A percentile compares a stretch with the other conserved stretches of the same genome.
Evolutionary conservation across 2,888 invertebrate species (phyloP).

Genomic region (Leptopilina drosophilae): DNA sequence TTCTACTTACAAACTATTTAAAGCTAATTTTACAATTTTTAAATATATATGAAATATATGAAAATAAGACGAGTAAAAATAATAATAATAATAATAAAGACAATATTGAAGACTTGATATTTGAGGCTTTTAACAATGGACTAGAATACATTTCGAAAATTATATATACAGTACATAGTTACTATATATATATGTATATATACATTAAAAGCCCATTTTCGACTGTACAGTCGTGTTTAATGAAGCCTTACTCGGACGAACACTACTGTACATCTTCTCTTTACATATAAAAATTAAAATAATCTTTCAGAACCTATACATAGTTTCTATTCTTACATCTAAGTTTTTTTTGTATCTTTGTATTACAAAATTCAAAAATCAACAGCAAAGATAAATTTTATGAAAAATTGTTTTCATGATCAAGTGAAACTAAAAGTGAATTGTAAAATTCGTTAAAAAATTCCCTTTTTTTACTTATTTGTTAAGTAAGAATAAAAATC

Average conservation of each 20-base stretch:
- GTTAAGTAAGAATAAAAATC: too few species aligned
- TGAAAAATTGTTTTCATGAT: neutral
- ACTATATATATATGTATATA: neutral
- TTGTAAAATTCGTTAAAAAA: neutral
- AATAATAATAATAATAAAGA: neutral
- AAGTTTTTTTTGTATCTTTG: neutral
- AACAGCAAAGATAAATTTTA: conserved; percentile 13
- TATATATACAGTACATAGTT: neutral
- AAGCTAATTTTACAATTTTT: neutral
- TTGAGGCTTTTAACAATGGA: conserved; percentile 9
- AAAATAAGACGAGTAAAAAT: neutral
- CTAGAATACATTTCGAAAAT: neutral
- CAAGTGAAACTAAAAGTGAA: neutral
- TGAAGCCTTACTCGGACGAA: too few species aligned
- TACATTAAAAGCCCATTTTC: neutral
- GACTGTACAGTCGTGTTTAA: neutral
- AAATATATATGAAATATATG: conserved; percentile 1
- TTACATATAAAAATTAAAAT: conserved; percentile 2
- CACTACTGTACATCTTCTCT: conserved; percentile 14
- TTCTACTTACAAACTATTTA: conserved; percentile 9
- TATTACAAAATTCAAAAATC: conserved; percentile 9
- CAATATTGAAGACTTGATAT: neutral
- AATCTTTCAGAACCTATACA: conserved; percentile 2
- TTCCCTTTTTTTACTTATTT: too few species aligned
- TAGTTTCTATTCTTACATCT: neutral